Evolutionary conservation across 2,888 invertebrate species (phyloP).

Genomic region (Phoenoteleia sp.): DNA sequence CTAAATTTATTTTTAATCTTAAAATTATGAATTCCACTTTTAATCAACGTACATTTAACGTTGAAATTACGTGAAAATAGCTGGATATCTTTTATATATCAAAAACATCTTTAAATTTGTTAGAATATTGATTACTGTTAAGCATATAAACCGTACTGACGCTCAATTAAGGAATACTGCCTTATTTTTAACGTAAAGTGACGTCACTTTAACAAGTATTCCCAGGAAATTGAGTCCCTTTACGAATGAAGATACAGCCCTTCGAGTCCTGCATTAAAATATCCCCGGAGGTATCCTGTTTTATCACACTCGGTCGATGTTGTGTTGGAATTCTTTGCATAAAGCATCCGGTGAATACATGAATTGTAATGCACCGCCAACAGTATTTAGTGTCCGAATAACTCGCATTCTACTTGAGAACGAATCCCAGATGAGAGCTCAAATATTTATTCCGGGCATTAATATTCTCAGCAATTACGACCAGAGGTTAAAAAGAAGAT

Average conservation of each 20-base stretch:
- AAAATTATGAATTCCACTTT: too few relatives aligned
- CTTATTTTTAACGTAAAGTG: too few relatives aligned
- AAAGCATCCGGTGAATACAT: conserved; percentile 60
- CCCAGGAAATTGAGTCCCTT: not conserved
- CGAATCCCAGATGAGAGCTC: conserved; percentile 60
- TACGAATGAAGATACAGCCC: conserved; percentile 13
- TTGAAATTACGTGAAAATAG: not conserved
- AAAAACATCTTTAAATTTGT: too few relatives aligned
- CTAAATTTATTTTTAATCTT: too few relatives aligned
- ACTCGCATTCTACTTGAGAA: conserved; percentile 62
- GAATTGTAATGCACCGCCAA: conserved; percentile 57
- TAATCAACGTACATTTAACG: too few relatives aligned
- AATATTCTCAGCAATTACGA: conserved; percentile 64
- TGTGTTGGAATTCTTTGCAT: conserved; percentile 61
- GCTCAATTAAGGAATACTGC: too few relatives aligned
- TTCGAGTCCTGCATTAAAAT: conserved; percentile 32
- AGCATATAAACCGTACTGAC: too few relatives aligned
- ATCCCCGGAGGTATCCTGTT: conserved; percentile 47
- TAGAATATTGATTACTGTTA: too few relatives aligned
- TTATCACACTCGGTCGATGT: conserved; percentile 59
- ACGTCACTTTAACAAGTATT: not conserved
- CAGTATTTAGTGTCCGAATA: conserved; percentile 65
- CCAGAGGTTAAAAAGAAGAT: not conserved
- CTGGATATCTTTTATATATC: too few relatives aligned
- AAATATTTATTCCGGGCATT: conserved; percentile 64